Percentiles rank a stretch among this genome's conserved stretches.
These are phyloP conservation scores for Enteromius afrohamiltoni DNA, from an alignment of 2,797 vertebrate species.

Conservation along the genomic window DNA sequence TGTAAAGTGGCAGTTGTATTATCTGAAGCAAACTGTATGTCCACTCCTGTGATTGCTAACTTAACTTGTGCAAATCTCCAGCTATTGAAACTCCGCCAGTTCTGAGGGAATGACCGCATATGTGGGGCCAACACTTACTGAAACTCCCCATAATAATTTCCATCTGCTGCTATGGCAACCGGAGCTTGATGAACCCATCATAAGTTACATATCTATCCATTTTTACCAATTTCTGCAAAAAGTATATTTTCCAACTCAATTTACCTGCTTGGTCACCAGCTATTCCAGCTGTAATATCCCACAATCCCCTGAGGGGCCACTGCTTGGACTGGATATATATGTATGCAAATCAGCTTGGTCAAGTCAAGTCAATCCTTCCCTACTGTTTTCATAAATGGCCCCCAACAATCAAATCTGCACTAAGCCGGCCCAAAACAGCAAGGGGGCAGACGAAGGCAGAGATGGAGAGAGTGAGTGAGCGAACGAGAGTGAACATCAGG, in stretches of 20 bases:
- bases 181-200: slow-evolving; percentile 30
- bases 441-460: slow-evolving; percentile 57
- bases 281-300: slow-evolving; percentile 43
- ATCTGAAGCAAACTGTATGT: not conserved
- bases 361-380: slow-evolving; percentile 52
- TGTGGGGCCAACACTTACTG: not conserved
- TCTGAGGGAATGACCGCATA: not conserved
- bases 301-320: slow-evolving; percentile 38
- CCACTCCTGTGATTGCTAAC: slow-evolving; percentile 13
- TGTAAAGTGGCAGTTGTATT: slow-evolving; percentile 4
- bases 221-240: slow-evolving; percentile 51
- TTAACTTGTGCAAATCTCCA: slow-evolving; percentile 5
- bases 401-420: slow-evolving; percentile 50
- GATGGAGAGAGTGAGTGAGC: slow-evolving; percentile 65
- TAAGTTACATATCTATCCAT: slow-evolving; percentile 48
- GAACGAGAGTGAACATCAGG: slow-evolving; percentile 62
- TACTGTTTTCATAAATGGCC: slow-evolving; percentile 43
- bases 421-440: slow-evolving; percentile 33
- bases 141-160: slow-evolving; percentile 38
- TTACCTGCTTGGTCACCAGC: slow-evolving; percentile 48
- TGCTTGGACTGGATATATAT: slow-evolving; percentile 41
- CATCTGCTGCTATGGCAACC: slow-evolving; percentile 39
- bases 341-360: slow-evolving; percentile 56
- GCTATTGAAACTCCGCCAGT: not conserved
- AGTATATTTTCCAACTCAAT: slow-evolving; percentile 53